A percentile compares a stretch with the other conserved stretches of the same genome.
Conservation (phyloP, 1,140 invertebrate genomes). For the Drosophila busckii region DNA sequence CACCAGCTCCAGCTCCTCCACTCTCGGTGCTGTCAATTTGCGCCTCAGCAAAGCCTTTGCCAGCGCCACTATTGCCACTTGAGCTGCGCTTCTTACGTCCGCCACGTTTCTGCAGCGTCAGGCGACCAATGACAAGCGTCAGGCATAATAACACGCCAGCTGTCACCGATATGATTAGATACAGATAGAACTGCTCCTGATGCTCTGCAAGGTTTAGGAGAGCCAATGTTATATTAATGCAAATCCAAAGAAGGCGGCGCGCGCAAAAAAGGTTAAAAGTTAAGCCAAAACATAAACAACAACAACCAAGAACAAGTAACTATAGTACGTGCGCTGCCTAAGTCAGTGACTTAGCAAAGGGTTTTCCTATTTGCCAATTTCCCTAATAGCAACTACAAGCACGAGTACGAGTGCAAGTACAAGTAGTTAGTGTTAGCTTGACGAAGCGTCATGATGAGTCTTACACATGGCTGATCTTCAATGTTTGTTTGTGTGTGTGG, state of each 20-base stretch:
- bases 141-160: conserved; percentile 85
- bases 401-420: conserved; percentile 2
- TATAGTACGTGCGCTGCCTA: no score
- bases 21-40: conserved; percentile 9
- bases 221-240: no score
- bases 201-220: conserved; percentile 82
- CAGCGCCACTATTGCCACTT: conserved; percentile 35
- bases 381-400: conserved; percentile 5
- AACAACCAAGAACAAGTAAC: no score
- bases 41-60: conserved; percentile 30
- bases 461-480: conserved; percentile 33
- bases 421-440: conserved; percentile 23
- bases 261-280: not conserved
- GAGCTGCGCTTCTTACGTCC: conserved; percentile 76
- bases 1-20: not conserved
- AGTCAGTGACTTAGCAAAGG: not conserved
- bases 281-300: no score
- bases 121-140: conserved; percentile 83
- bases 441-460: conserved; percentile 29
- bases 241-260: no score
- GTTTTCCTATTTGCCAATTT: conserved; percentile 9
- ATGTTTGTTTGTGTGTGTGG: conserved; percentile 13
- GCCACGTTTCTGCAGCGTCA: conserved; percentile 82
- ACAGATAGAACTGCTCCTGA: conserved; percentile 87
- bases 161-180: conserved; percentile 86